Evolutionary conservation across 2,113 vertebrate genomes (phyloP).

Genomic region (Amazona guildingii): DNA sequence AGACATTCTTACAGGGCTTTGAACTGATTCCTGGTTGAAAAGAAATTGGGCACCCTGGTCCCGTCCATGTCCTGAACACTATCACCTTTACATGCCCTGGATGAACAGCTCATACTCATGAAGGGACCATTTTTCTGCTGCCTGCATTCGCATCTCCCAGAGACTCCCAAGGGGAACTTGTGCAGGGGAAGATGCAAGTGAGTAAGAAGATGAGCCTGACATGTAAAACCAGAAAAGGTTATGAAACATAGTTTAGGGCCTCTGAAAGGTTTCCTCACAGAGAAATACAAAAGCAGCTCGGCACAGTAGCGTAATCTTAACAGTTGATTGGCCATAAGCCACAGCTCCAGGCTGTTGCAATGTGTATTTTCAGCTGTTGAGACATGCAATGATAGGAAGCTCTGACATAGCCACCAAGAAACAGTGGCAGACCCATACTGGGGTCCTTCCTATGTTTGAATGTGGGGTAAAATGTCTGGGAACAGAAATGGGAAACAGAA

Average conservation of each 20-base stretch:
- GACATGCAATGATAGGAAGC: conserved; percentile 43
- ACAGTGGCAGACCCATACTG: background rate
- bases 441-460: background rate
- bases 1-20: background rate
- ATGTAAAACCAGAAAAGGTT: conserved; percentile 45
- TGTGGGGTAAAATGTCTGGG: background rate
- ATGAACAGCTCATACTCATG: accelerated
- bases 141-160: background rate
- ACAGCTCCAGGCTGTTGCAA: conserved; percentile 43
- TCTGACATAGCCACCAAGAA: conserved; percentile 13
- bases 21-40: background rate
- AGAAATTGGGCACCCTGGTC: background rate
- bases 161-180: background rate
- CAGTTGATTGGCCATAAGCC: conserved; percentile 55
- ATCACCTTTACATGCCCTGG: accelerated
- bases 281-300: background rate
- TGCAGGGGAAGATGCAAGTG: background rate
- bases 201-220: background rate
- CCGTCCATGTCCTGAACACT: background rate
- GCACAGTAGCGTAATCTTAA: background rate
- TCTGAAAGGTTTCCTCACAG: conserved; percentile 36
- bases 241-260: conserved; percentile 42
- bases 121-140: background rate
- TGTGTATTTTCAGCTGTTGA: conserved; percentile 42
- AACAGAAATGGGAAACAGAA: background rate